These are phyloP conservation scores for Chaenocephalus aceratus DNA, from an alignment of 2,113 vertebrate genomes.

Conservation along the genomic window DNA sequence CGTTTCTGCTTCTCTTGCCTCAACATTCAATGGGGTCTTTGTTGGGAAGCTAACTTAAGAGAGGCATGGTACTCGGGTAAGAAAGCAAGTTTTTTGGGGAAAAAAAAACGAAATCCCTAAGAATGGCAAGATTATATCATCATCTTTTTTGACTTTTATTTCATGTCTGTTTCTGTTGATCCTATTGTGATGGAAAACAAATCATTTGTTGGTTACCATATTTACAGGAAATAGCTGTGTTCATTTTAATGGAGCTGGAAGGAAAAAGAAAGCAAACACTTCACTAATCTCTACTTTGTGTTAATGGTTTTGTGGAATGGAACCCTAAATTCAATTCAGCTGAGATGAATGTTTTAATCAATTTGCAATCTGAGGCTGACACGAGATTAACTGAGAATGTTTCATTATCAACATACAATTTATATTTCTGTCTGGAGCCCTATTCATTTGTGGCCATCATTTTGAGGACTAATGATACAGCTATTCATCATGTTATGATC, in stretches of 20 bases:
- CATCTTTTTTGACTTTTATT: slow-evolving; percentile 44
- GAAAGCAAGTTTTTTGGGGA: slow-evolving; percentile 12
- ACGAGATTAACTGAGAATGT: slow-evolving; percentile 62
- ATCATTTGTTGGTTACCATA: slow-evolving; percentile 44
- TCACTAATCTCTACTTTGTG: slow-evolving; percentile 30
- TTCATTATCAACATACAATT: slow-evolving; percentile 67
- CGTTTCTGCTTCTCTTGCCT: slow-evolving; percentile 17
- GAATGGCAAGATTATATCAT: slow-evolving; percentile 38
- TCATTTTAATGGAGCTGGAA: slow-evolving; percentile 27
- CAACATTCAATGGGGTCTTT: slow-evolving; percentile 64
- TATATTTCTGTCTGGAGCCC: slow-evolving; percentile 45
- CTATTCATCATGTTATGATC: slow-evolving; percentile 28
- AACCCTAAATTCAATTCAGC: slow-evolving; percentile 59
- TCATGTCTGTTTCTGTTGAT: slow-evolving; percentile 39
- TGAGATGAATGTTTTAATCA: slow-evolving; percentile 71
- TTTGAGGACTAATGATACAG: slow-evolving; percentile 48
- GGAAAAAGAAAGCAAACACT: slow-evolving; percentile 10
- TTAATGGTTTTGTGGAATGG: slow-evolving; percentile 61
- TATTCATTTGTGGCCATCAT: slow-evolving; percentile 35
- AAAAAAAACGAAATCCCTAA: slow-evolving; percentile 1
- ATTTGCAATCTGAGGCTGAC: slow-evolving; percentile 59
- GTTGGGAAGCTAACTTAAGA: slow-evolving; percentile 43
- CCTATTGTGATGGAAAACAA: slow-evolving; percentile 42
- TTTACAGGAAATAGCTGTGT: slow-evolving; percentile 37
- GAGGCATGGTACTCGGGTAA: slow-evolving; percentile 18